These are phyloP conservation scores for Edolisoma coerulescens DNA, from an alignment of 2,113 vertebrate genomes.

Conservation along the genomic window DNA sequence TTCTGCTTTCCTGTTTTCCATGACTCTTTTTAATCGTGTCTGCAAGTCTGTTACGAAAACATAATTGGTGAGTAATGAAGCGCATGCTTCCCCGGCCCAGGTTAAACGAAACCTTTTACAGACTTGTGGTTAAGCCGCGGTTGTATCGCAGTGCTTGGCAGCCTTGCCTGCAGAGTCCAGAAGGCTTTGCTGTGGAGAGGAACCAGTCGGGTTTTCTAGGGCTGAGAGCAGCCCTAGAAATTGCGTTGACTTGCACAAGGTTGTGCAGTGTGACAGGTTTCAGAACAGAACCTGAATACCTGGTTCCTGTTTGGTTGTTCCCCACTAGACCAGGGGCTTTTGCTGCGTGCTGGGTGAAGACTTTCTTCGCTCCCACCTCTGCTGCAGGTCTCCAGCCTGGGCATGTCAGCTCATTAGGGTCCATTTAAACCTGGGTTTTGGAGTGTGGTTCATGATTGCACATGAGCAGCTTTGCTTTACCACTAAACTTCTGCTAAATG, in stretches of 20 bases:
- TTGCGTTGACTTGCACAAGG: not conserved
- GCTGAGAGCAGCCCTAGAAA: not conserved
- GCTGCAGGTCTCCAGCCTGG: not conserved
- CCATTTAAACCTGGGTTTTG: not conserved
- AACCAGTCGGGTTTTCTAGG: not conserved
- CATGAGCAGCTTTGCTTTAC: not conserved
- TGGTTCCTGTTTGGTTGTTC: not conserved
- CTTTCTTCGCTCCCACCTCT: rapidly evolving
- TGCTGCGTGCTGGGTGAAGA: not conserved
- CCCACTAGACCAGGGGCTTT: not conserved
- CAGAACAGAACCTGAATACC: not conserved
- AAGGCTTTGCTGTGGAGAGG: not conserved
- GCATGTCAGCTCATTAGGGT: not conserved
- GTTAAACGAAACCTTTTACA: not conserved
- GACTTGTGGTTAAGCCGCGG: not conserved
- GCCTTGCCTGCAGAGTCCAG: not conserved
- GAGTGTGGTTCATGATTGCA: not conserved
- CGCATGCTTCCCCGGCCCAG: not conserved
- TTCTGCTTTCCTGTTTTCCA: not conserved
- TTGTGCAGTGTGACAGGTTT: rapidly evolving
- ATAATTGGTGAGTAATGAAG: not conserved
- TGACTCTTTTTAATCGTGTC: not conserved
- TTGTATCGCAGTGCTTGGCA: not conserved
- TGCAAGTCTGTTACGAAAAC: not conserved
- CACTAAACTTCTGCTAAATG: not conserved